Evolutionary conservation across 2,113 vertebrate species (phyloP).

Genomic region (Burhinus oedicnemus): DNA sequence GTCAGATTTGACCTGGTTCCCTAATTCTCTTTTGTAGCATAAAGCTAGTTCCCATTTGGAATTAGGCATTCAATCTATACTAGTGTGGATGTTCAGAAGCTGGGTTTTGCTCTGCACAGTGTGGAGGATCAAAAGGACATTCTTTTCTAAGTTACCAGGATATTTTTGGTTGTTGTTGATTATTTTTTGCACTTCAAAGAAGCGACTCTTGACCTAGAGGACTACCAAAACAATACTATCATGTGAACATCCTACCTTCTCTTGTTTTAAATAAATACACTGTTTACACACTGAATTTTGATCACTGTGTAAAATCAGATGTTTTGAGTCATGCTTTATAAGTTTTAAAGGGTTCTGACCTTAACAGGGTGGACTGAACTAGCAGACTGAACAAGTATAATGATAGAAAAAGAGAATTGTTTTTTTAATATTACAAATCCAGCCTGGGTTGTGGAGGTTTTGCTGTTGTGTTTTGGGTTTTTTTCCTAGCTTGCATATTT

Average conservation of each 20-base stretch:
- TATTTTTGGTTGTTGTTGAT: background rate
- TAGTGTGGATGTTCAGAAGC: background rate
- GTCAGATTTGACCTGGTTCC: background rate
- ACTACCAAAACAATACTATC: background rate
- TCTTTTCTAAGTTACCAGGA: background rate
- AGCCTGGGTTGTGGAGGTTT: background rate
- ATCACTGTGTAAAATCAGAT: background rate
- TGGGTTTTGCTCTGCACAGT: background rate
- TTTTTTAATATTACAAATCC: background rate
- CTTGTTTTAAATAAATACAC: background rate
- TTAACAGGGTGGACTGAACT: background rate
- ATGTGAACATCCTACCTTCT: background rate
- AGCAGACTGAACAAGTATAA: background rate
- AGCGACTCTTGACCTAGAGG: background rate
- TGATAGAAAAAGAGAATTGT: background rate
- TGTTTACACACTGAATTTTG: background rate
- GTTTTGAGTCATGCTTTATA: background rate
- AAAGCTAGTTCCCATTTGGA: background rate
- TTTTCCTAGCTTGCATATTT: background rate
- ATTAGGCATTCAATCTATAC: background rate
- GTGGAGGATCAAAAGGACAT: background rate
- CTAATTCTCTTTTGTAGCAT: background rate
- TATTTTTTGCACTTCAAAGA: background rate
- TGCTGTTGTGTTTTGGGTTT: fast-evolving
- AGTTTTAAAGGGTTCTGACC: background rate